Conservation (phyloP, 2,888 invertebrate species). For the Apoda limacodes region DNA sequence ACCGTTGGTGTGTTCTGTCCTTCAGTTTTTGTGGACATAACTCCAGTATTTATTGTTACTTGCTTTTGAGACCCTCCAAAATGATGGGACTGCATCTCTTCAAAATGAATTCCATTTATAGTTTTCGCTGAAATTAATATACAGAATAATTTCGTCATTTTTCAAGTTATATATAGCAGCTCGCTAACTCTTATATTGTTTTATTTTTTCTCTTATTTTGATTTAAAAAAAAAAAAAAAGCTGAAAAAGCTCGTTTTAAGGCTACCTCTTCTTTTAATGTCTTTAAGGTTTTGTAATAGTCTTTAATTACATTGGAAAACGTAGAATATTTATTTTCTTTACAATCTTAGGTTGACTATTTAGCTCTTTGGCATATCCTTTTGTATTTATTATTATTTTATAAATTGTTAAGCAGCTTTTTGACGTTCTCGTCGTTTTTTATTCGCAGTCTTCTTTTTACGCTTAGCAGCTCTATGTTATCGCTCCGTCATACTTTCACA, state of each 20-base stretch:
- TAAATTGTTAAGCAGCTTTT: slow-evolving; percentile 8
- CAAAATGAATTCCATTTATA: slow-evolving; percentile 2
- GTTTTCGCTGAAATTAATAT: slow-evolving; percentile 7
- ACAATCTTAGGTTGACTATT: slow-evolving; percentile 1
- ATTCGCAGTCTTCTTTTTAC: slow-evolving; percentile 8
- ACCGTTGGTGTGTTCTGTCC: slow-evolving; percentile 1
- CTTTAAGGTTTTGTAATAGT: slow-evolving; percentile 1
- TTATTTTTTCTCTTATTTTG: slow-evolving; percentile 1
- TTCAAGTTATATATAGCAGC: slow-evolving; percentile 1
- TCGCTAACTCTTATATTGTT: slow-evolving; percentile 2
- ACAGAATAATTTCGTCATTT: slow-evolving; percentile 2
- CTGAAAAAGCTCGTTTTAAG: neutral
- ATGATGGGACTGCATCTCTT: no score
- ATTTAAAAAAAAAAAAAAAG: no score
- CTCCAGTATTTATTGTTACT: slow-evolving; percentile 5
- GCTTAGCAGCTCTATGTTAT: slow-evolving; percentile 9
- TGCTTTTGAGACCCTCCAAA: slow-evolving; percentile 6
- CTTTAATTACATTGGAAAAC: slow-evolving; percentile 5
- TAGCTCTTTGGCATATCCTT: slow-evolving; percentile 9
- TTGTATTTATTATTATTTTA: slow-evolving; percentile 8
- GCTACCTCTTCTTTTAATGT: neutral
- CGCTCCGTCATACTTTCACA: slow-evolving; percentile 9
- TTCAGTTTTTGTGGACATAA: neutral
- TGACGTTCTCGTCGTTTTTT: slow-evolving; percentile 11
- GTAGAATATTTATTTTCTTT: slow-evolving; percentile 4